A percentile compares a stretch with the other conserved stretches of the same genome.
Evolutionary conservation across 2,888 invertebrate species (phyloP).

Genomic region (Hedya salicella): DNA sequence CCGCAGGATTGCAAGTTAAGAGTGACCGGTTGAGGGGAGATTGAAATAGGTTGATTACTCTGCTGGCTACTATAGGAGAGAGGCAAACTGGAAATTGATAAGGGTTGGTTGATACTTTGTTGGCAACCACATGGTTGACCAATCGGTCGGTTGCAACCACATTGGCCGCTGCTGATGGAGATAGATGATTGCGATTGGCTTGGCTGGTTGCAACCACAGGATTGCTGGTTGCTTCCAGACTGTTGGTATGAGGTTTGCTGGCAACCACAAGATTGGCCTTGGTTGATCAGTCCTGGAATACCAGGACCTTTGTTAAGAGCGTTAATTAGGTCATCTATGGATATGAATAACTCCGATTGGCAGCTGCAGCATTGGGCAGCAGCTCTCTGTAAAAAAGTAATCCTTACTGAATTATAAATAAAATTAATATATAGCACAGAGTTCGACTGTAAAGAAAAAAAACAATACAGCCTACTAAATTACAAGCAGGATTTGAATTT

Average conservation of each 20-base stretch:
- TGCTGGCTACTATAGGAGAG: background rate
- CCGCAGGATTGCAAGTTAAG: background rate
- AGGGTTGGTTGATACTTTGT: background rate
- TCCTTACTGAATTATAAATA: too few species aligned
- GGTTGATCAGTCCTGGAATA: background rate
- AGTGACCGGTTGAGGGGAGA: background rate
- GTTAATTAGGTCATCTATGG: slow-evolving; percentile 25
- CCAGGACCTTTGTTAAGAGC: slow-evolving; percentile 22
- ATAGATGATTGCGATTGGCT: background rate
- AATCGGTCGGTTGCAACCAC: background rate
- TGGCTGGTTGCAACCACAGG: slow-evolving; percentile 4
- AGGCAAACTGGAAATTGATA: background rate
- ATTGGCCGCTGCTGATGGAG: background rate
- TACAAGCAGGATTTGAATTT: too few species aligned
- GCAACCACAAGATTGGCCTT: background rate
- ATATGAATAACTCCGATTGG: slow-evolving; percentile 20
- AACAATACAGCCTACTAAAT: too few species aligned
- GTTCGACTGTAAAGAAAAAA: too few species aligned
- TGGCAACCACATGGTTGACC: slow-evolving; percentile 1
- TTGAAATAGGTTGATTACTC: background rate
- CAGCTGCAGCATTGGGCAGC: slow-evolving; percentile 8
- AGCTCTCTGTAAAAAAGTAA: slow-evolving; percentile 23
- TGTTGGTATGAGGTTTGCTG: background rate
- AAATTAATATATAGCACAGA: too few species aligned
- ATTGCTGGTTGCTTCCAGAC: background rate